Percentiles rank a stretch among this genome's conserved stretches.
These are phyloP conservation scores for Halotydeus destructor DNA, from an alignment of 1,140 invertebrate genomes.

Conservation along the genomic window DNA sequence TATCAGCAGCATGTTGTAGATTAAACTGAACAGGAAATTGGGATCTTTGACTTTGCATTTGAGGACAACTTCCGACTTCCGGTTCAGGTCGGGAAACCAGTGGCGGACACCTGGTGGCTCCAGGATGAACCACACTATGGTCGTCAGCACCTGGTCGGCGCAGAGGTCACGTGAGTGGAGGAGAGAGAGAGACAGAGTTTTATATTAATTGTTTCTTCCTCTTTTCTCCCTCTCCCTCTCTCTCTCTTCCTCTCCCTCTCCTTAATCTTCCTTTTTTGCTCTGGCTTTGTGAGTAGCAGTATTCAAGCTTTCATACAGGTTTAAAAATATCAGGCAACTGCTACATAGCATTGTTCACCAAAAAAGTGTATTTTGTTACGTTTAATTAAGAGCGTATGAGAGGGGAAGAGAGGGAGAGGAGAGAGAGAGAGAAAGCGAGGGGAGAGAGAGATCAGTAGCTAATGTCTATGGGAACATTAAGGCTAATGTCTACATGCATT, in stretches of 20 bases:
- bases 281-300: too few relatives aligned
- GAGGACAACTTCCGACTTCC: constrained; percentile 29
- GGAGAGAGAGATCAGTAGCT: too few relatives aligned
- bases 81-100: constrained; percentile 28
- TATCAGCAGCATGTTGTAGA: constrained; percentile 40
- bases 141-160: constrained; percentile 23
- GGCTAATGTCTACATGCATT: too few relatives aligned
- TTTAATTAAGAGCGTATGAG: too few relatives aligned
- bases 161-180: neutral
- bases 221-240: neutral
- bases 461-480: too few relatives aligned
- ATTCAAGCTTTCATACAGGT: too few relatives aligned
- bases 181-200: neutral
- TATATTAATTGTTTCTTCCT: neutral
- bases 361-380: too few relatives aligned
- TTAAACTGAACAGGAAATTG: constrained; percentile 36
- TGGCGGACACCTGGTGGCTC: constrained; percentile 33
- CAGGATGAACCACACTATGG: constrained; percentile 34
- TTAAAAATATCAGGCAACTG: too few relatives aligned
- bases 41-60: constrained; percentile 37
- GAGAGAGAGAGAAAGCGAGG: too few relatives aligned
- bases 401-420: too few relatives aligned
- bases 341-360: too few relatives aligned
- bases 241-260: neutral
- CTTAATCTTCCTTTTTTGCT: neutral